Percentiles rank a stretch among this genome's conserved stretches.
Conservation (phyloP, 2,888 invertebrate genomes). For the Lordiphosa fenestrarum region DNA sequence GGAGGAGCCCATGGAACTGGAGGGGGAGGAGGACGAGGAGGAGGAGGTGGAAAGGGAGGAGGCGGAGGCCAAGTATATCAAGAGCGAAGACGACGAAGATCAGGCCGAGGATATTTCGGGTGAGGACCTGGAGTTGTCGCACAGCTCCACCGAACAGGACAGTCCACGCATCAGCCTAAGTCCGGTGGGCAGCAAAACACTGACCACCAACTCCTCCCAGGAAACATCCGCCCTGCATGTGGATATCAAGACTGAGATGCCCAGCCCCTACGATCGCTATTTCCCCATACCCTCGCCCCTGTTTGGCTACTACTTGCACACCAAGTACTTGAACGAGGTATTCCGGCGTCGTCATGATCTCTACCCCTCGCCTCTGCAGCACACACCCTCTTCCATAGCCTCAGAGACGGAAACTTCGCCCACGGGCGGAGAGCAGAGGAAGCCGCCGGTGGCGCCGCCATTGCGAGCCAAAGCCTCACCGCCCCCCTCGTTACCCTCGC, state of each 20-base stretch:
- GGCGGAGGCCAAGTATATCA: constrained; percentile 49
- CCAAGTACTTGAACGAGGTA: constrained; percentile 84
- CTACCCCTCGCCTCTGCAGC: constrained; percentile 80
- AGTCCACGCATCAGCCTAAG: constrained; percentile 79
- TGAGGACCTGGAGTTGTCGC: constrained; percentile 58
- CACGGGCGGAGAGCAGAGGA: constrained; percentile 41
- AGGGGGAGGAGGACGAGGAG: constrained; percentile 30
- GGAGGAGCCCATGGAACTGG: constrained; percentile 63
- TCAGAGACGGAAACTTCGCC: constrained; percentile 76
- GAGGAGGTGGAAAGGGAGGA: constrained; percentile 36
- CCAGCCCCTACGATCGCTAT: constrained; percentile 80
- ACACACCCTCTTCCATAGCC: constrained; percentile 78
- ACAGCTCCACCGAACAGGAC: constrained; percentile 57
- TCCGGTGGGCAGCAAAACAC: constrained; percentile 63
- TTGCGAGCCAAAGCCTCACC: constrained; percentile 58
- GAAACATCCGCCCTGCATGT: constrained; percentile 76
- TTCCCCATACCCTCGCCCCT: constrained; percentile 80
- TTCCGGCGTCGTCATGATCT: constrained; percentile 84
- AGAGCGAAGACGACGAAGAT: constrained; percentile 61
- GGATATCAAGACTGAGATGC: constrained; percentile 80
- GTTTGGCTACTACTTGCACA: constrained; percentile 84
- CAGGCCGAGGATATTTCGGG: constrained; percentile 59
- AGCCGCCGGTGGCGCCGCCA: constrained; percentile 29
- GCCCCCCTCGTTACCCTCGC: constrained; percentile 72
- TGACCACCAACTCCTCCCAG: constrained; percentile 37